phyloP scores from a whole-genome alignment of 2,888 invertebrate species.

The Hydrotaea diabolus region DNA sequence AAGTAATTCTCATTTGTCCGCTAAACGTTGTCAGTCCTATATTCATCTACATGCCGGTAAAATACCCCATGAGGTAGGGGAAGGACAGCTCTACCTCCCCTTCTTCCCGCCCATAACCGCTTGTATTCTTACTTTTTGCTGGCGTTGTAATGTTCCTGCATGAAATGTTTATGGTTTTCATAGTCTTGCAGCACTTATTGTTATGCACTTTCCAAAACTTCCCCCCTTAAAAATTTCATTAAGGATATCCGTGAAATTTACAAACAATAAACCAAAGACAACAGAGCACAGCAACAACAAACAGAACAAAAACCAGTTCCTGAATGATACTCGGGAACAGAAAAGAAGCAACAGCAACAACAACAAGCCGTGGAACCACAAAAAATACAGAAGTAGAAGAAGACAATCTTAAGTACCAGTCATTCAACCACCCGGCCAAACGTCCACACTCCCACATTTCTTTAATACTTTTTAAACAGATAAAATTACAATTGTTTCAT shows the following conservation, averaged over 20 bases:
- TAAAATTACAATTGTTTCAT: constrained; percentile 51
- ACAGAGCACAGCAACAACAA: too few species aligned
- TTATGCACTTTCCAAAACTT: constrained; percentile 59
- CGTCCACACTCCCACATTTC: constrained; percentile 30
- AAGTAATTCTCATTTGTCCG: too few species aligned
- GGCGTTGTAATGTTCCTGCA: constrained; percentile 17
- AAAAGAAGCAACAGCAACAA: neutral
- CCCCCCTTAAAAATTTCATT: constrained; percentile 76
- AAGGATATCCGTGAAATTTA: constrained; percentile 78
- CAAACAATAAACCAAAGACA: constrained; percentile 57
- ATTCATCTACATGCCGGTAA: too few species aligned
- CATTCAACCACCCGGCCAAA: constrained; percentile 26
- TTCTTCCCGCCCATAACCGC: neutral
- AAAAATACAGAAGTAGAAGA: constrained; percentile 29
- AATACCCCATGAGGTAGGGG: too few species aligned
- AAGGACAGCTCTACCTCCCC: too few species aligned
- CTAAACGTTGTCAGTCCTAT: too few species aligned
- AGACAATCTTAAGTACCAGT: constrained; percentile 35
- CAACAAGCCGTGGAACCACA: neutral
- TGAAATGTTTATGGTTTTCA: constrained; percentile 37
- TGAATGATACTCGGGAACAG: neutral
- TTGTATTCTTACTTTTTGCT: neutral
- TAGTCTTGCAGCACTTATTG: constrained; percentile 1
- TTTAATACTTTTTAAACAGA: constrained; percentile 44
- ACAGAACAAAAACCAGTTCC: constrained; percentile 26